Percentiles rank a stretch among this genome's conserved stretches.
Conservation (phyloP, 1,140 invertebrate genomes). For the Apis laboriosa region DNA sequence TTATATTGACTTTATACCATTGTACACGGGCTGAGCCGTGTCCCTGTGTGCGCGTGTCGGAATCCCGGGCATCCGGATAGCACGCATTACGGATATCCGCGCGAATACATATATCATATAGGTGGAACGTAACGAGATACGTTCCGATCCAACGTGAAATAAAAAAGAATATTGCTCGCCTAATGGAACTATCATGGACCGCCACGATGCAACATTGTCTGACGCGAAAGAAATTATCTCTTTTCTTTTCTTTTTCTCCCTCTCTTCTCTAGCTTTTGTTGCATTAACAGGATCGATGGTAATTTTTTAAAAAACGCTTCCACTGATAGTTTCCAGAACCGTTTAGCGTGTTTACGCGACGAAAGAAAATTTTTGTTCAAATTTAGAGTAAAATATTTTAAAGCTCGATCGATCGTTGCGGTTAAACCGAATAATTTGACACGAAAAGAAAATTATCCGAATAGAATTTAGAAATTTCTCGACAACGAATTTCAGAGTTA, state of each 20-base stretch:
- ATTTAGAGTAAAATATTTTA: no score
- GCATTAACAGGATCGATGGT: background rate
- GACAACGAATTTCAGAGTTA: background rate
- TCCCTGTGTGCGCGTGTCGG: background rate
- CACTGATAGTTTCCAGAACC: background rate
- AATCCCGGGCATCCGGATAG: constrained; percentile 30
- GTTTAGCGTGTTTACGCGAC: background rate
- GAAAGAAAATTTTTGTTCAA: no score
- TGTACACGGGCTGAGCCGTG: background rate
- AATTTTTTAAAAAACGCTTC: background rate
- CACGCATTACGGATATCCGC: constrained; percentile 35
- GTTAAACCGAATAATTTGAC: no score
- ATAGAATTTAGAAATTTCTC: background rate
- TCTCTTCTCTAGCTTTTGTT: background rate
- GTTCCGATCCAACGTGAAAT: background rate
- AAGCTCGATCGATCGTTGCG: no score
- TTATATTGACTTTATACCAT: constrained; percentile 54
- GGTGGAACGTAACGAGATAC: constrained; percentile 28
- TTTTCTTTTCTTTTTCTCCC: background rate
- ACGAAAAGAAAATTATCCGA: background rate
- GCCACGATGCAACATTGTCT: background rate
- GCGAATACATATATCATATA: constrained; percentile 19
- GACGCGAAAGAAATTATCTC: background rate
- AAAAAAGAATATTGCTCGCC: constrained; percentile 20
- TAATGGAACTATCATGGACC: no score